Evolutionary conservation across 2,797 vertebrate species (phyloP).

Genomic region (Philypnodon macrostomus): DNA sequence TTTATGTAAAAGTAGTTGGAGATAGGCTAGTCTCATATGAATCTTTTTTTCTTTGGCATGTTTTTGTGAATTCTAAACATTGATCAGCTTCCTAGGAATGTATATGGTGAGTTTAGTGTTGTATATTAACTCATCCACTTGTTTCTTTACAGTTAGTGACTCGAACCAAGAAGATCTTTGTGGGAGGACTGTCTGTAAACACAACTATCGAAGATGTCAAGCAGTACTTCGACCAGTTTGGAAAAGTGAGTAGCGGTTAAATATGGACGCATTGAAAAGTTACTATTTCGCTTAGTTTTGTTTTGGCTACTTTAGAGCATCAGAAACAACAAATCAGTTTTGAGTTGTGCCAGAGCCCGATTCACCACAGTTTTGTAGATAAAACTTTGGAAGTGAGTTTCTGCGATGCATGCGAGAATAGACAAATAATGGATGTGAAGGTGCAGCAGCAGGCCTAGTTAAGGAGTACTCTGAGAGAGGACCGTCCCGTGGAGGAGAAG

Average conservation of each 20-base stretch:
- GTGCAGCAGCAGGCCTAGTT: slow-evolving; percentile 51
- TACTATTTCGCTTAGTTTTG: not conserved
- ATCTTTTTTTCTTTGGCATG: no score
- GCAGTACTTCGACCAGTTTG: slow-evolving; percentile 98
- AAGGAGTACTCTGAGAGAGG: slow-evolving; percentile 33
- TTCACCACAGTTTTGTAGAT: slow-evolving; percentile 23
- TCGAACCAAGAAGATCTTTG: slow-evolving; percentile 99
- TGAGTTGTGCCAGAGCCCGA: slow-evolving; percentile 11
- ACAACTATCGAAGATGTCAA: slow-evolving; percentile 98
- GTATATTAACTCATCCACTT: not conserved
- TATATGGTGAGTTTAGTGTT: no score
- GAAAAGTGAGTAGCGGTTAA: slow-evolving; percentile 85
- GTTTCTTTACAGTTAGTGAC: slow-evolving; percentile 88
- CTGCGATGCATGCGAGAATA: slow-evolving; percentile 38
- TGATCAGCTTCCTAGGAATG: no score
- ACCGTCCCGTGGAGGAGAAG: slow-evolving; percentile 6
- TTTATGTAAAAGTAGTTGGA: no score
- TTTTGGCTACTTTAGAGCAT: not conserved
- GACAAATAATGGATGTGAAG: slow-evolving; percentile 36
- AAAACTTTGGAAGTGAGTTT: slow-evolving; percentile 51
- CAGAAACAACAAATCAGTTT: slow-evolving; percentile 29
- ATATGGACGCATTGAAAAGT: no score
- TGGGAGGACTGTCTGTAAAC: slow-evolving; percentile 96
- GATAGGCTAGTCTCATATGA: no score
- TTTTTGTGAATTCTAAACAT: no score